A percentile compares a stretch with the other conserved stretches of the same genome.
These are phyloP conservation scores for Parotocinclus haroldoi DNA, from an alignment of 2,797 vertebrate genomes.

Conservation along the genomic window DNA sequence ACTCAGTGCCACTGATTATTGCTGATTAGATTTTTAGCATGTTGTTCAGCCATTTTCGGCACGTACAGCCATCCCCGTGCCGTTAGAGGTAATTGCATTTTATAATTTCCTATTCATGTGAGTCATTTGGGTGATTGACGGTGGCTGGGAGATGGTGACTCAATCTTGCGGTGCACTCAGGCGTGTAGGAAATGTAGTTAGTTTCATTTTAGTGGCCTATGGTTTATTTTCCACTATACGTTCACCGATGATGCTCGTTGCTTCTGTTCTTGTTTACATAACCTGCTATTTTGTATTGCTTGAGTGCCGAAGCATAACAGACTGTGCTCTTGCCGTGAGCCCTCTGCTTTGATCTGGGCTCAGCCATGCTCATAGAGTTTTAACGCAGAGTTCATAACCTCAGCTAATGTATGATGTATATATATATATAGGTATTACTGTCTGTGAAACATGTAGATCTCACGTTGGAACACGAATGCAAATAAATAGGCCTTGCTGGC, in stretches of 20 bases:
- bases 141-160: constrained; percentile 3
- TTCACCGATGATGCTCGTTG: background rate
- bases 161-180: background rate
- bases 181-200: background rate
- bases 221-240: no score
- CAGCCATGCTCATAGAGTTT: background rate
- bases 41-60: background rate
- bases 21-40: background rate
- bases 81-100: background rate
- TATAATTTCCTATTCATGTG: background rate
- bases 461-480: no score
- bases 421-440: no score
- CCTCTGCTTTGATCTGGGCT: constrained; percentile 3
- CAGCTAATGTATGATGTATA: no score
- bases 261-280: background rate
- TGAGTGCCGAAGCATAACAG: background rate
- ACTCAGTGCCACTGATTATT: constrained; percentile 1
- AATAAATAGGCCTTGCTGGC: no score
- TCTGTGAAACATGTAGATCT: no score
- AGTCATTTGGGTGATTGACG: background rate
- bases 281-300: constrained; percentile 10
- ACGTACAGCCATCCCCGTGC: background rate
- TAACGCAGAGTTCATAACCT: background rate
- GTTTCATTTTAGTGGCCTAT: no score
- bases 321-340: background rate